These are phyloP conservation scores for Linhomoeus sp. DNA, from an alignment of 2,888 invertebrate genomes.

Conservation along the genomic window DNA sequence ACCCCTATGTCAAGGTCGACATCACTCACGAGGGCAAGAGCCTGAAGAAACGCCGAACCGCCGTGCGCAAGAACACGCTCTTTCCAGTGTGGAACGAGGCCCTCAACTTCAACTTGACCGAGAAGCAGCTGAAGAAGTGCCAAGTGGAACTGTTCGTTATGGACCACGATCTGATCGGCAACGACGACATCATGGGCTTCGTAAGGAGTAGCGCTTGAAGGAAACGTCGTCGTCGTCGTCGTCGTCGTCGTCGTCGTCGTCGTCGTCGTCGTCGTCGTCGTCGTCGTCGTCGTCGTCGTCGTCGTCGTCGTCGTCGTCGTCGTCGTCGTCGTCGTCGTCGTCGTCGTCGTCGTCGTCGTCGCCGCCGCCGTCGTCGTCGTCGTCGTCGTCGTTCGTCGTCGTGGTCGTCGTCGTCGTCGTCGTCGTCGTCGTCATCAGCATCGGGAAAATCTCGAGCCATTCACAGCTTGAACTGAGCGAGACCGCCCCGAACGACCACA, in stretches of 20 bases:
- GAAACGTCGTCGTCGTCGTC: no score
- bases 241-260: no score
- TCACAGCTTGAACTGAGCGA: not conserved
- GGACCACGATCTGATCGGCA: conserved; percentile 2
- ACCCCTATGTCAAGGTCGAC: conserved; percentile 37
- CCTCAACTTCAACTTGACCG: conserved; percentile 35
- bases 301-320: no score
- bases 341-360: no score
- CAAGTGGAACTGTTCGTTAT: conserved; percentile 1
- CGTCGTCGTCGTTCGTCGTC: no score
- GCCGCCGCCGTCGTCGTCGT: no score
- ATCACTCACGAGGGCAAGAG: conserved; percentile 33
- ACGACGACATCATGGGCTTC: conserved; percentile 1
- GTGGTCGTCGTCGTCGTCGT: conserved; percentile 1
- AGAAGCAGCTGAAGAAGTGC: conserved; percentile 35
- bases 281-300: no score
- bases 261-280: no score
- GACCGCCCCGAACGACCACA: no score
- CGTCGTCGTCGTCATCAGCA: conserved; percentile 1
- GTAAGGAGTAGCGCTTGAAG: no score
- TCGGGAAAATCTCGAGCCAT: not conserved
- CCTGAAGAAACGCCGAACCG: conserved; percentile 37
- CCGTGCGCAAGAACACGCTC: conserved; percentile 34
- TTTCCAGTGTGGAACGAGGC: conserved; percentile 39
- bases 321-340: no score